A percentile compares a stretch with the other conserved stretches of the same genome.
Conservation (phyloP, 2,113 vertebrate species). For the Neogale vison region DNA sequence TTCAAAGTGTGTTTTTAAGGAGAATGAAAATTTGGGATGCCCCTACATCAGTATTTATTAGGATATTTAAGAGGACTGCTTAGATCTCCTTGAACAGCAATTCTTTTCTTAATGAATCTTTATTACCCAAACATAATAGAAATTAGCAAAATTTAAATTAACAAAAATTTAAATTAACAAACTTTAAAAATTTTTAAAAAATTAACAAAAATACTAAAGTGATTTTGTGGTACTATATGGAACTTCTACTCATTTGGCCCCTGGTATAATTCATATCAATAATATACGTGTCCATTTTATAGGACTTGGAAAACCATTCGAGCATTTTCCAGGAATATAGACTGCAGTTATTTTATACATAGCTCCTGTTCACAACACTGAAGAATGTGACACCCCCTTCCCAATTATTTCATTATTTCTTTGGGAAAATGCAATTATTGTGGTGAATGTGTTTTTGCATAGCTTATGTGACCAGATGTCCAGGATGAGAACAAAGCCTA, state of each 20-base stretch:
- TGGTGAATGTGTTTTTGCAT: neutral
- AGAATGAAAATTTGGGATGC: slow-evolving; percentile 39
- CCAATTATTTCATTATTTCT: slow-evolving; percentile 8
- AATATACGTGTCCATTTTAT: neutral
- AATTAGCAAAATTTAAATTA: slow-evolving; percentile 27
- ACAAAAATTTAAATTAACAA: neutral
- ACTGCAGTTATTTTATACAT: slow-evolving; percentile 30
- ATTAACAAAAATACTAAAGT: neutral
- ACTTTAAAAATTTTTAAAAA: too few species aligned
- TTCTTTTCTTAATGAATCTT: neutral
- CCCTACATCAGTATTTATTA: neutral
- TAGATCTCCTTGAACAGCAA: neutral
- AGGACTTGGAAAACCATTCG: neutral
- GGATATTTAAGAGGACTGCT: slow-evolving; percentile 14
- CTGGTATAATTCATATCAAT: neutral
- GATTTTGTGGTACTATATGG: neutral
- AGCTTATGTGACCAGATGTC: neutral
- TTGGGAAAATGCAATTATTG: slow-evolving; percentile 29
- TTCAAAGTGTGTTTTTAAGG: slow-evolving; percentile 32
- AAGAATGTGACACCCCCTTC: neutral
- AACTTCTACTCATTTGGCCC: neutral
- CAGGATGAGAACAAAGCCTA: neutral
- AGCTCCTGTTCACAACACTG: neutral
- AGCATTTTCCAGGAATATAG: neutral
- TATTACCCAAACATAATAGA: neutral